A percentile compares a stretch with the other conserved stretches of the same genome.
These are phyloP conservation scores for Hyppa rectilinea DNA, from an alignment of 2,888 invertebrate genomes.

Conservation along the genomic window DNA sequence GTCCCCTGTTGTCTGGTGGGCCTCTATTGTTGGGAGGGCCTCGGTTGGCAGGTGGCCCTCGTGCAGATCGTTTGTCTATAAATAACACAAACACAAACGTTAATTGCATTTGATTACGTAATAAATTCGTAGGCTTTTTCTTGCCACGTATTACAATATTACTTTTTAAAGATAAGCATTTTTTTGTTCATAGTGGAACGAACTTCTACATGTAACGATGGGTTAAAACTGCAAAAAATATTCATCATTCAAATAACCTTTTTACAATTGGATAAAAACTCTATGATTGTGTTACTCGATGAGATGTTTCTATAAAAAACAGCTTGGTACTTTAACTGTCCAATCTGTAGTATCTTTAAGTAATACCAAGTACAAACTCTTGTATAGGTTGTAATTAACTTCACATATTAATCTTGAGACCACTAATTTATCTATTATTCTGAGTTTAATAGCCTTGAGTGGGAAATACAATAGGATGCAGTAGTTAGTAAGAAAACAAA, in stretches of 20 bases:
- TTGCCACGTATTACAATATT: not conserved
- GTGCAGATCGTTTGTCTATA: slow-evolving; percentile 46
- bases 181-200: not conserved
- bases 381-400: not conserved
- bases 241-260: not conserved
- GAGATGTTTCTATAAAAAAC: slow-evolving; percentile 12
- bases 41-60: slow-evolving; percentile 37
- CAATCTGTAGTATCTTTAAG: not conserved
- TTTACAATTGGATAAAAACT: slow-evolving; percentile 10
- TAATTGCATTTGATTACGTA: not conserved
- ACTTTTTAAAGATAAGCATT: not conserved
- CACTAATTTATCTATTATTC: not conserved
- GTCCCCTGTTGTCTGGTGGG: slow-evolving; percentile 28
- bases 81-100: slow-evolving; percentile 29
- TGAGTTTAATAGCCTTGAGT: not conserved
- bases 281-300: not conserved
- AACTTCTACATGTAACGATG: not conserved
- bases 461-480: not conserved
- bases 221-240: slow-evolving; percentile 15
- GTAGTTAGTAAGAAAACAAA: slow-evolving; percentile 21
- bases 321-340: not conserved
- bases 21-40: slow-evolving; percentile 36
- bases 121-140: not conserved
- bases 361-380: no score
- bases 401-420: not conserved